These are phyloP conservation scores for Noctua janthina DNA, from an alignment of 2,888 invertebrate genomes.

Conservation along the genomic window DNA sequence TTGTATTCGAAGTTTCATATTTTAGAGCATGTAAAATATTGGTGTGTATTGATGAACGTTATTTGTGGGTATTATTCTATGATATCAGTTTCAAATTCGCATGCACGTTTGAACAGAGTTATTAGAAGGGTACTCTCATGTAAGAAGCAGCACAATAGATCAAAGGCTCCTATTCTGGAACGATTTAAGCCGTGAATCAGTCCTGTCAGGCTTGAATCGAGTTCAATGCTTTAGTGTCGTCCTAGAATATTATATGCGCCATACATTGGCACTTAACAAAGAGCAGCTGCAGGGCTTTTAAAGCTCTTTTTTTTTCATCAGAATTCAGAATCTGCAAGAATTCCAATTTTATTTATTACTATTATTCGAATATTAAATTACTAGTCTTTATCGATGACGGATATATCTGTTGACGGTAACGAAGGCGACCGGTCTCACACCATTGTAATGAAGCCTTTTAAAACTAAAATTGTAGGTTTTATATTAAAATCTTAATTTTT, in stretches of 20 bases:
- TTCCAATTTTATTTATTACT: not conserved
- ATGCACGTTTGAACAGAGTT: not conserved
- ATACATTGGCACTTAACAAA: constrained; percentile 14
- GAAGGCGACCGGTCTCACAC: not conserved
- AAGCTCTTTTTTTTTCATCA: not conserved
- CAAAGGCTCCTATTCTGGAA: constrained; percentile 23
- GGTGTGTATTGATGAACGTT: constrained; percentile 25
- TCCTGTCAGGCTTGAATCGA: constrained; percentile 17
- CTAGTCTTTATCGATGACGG: not conserved
- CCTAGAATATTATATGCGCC: not conserved
- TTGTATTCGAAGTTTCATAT: constrained; percentile 55
- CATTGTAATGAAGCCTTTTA: not conserved
- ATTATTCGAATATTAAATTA: not conserved
- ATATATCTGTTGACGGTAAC: not conserved
- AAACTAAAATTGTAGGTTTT: not conserved
- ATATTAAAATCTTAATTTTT: not conserved
- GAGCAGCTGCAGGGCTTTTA: constrained; percentile 3
- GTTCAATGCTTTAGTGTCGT: constrained; percentile 13
- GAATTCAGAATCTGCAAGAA: not conserved
- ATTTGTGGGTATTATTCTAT: constrained; percentile 22
- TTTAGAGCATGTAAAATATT: constrained; percentile 54
- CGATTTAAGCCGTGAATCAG: constrained; percentile 16
- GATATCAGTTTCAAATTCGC: constrained; percentile 16
- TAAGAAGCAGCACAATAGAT: constrained; percentile 19
- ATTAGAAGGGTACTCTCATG: constrained; percentile 11